These are phyloP conservation scores for Ophioderma brevispina DNA, from an alignment of 35 echinoderm and acorn worm genomes.

Conservation along the genomic window DNA sequence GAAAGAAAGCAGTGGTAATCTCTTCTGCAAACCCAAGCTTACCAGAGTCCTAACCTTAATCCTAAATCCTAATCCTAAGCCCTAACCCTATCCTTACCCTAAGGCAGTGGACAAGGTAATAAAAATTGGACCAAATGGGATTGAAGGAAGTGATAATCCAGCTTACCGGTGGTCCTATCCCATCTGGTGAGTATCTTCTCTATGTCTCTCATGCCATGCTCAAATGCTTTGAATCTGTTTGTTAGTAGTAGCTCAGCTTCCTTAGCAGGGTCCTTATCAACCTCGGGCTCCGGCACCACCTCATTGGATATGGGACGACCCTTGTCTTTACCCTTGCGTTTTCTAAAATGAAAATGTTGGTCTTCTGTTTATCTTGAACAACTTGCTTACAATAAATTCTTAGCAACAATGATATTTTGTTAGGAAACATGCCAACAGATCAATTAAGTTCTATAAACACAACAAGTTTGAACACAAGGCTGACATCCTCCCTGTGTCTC, in stretches of 20 bases:
- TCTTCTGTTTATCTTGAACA: too few species aligned
- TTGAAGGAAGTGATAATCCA: neutral
- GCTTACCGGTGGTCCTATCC: conserved; percentile 90
- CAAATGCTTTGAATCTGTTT: conserved; percentile 90
- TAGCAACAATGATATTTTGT: too few species aligned
- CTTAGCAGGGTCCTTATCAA: conserved; percentile 78
- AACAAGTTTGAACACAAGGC: too few species aligned
- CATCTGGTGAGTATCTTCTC: conserved; percentile 83
- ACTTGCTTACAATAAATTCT: too few species aligned
- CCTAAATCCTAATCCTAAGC: too few species aligned
- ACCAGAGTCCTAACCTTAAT: too few species aligned
- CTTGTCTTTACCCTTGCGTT: conserved; percentile 91
- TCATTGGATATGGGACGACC: conserved; percentile 90
- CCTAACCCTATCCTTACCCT: conserved; percentile 14
- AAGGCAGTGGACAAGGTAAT: neutral
- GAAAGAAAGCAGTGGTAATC: too few species aligned
- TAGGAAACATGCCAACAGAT: neutral
- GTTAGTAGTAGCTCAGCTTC: conserved; percentile 84
- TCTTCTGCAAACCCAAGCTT: too few species aligned
- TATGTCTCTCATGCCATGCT: conserved; percentile 97
- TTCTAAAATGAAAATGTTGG: conserved; percentile 50
- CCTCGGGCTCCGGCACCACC: conserved; percentile 52
- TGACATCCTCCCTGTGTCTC: too few species aligned
- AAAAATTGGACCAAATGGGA: neutral
- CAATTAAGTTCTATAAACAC: too few species aligned